Base-by-base conservation (phyloP, 2,888 invertebrate genomes). In the Aricia artaxerxes region DNA sequence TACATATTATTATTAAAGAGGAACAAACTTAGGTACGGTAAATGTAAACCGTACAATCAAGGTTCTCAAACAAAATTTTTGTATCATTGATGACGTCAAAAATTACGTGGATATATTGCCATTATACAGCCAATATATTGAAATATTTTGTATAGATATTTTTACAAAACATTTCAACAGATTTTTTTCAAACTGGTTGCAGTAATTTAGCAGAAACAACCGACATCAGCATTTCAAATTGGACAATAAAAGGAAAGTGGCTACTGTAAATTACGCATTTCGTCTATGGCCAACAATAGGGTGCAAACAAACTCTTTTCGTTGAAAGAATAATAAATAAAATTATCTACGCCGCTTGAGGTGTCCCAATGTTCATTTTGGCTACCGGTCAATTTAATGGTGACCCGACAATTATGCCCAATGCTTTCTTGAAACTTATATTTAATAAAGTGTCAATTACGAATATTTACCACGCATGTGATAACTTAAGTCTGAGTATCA, bases 261-360 rank as follows among this genome's bases (percentile, higher is more conserved):
- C 76, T 76, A 76, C 76, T 57, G 76, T 76, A 38, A 53, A 76
- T 76, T 76, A 76, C 76, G 53, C 57, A 35, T 76, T 53, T 76
- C 76, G 11, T 53, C 16, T 57, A 35, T 57, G 53, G 57, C 76
- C 49, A 76, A 76, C 73, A 75, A 76, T 11, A 24, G 9, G 6
- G 31, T 35, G 35, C 76, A 76, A 57, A 76, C 75, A 75, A 75
- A 44, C 13, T 35, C 31, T 57, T 53, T 76, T 57, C 76, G 35
- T 76, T 76, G 76, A 76, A 76, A 24, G 57, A 53, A 76, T 57
- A 57, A 76, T 76, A 76, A 76, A 76, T 76, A 76, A 76, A 76
- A 76, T 76, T 76, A 76, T 76, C 57, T 76, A 76, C 76, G 76
- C 76, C 76, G 76, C 35, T 75, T 44, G 75, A 75, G 44, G 40